A percentile compares a stretch with the other conserved stretches of the same genome.
phyloP scores from a whole-genome alignment of 2,888 invertebrate genomes.

The Chydorus sphaericus region DNA sequence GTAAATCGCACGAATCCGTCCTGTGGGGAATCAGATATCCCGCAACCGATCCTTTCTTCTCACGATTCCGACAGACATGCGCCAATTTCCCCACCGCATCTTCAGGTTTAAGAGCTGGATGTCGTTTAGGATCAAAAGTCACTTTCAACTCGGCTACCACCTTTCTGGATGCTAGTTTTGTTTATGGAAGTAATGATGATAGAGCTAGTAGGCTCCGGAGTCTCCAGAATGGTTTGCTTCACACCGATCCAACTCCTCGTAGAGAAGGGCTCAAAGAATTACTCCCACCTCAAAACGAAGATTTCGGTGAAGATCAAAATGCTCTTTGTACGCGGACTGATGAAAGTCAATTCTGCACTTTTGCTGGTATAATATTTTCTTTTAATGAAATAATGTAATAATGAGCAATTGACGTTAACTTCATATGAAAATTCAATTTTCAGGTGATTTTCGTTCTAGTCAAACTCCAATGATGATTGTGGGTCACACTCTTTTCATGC shows the following conservation, averaged over 20 bases:
- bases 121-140: neutral
- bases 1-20: constrained; percentile 75
- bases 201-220: constrained; percentile 46
- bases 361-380: neutral
- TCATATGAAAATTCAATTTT: neutral
- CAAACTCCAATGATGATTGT: constrained; percentile 25
- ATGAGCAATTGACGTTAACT: neutral
- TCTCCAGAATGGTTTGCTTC: constrained; percentile 61
- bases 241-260: constrained; percentile 81
- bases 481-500: constrained; percentile 23
- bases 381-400: constrained; percentile 22
- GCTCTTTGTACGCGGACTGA: constrained; percentile 29
- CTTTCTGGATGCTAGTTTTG: constrained; percentile 61
- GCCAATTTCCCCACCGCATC: constrained; percentile 54
- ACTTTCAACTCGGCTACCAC: constrained; percentile 65
- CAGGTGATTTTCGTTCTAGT: constrained; percentile 29
- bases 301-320: constrained; percentile 33
- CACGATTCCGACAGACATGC: constrained; percentile 32
- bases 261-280: constrained; percentile 77
- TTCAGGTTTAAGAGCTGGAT: neutral
- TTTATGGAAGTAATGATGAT: constrained; percentile 54
- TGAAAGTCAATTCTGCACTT: constrained; percentile 28
- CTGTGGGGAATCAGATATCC: constrained; percentile 64
- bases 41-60: constrained; percentile 55
- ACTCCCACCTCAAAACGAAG: constrained; percentile 41